phyloP scores from a whole-genome alignment of 37 sponge, comb jelly and placozoan species.

The Oscarella lobularis region DNA sequence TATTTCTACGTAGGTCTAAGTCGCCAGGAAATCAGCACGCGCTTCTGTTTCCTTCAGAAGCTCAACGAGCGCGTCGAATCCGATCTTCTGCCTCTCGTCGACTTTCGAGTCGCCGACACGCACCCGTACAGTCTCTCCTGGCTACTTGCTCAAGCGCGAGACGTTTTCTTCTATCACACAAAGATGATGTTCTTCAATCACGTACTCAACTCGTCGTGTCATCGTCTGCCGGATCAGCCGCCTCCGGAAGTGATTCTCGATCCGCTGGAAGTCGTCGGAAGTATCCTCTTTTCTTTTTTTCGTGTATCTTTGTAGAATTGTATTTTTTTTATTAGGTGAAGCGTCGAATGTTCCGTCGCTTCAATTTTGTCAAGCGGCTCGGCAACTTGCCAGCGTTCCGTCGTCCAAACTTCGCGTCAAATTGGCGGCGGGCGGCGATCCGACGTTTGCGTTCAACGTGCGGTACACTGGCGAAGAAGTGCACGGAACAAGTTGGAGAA shows the following conservation, averaged over 20 bases:
- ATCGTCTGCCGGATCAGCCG: conserved; percentile 54
- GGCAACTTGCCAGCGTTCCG: conserved; percentile 67
- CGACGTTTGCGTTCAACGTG: conserved; percentile 94
- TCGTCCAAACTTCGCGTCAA: conserved; percentile 74
- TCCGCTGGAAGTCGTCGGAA: conserved; percentile 55
- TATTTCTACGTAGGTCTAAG: no score
- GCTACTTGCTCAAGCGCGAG: conserved; percentile 19
- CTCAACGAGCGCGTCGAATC: conserved; percentile 42
- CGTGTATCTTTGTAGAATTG: neutral
- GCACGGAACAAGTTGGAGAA: conserved; percentile 71
- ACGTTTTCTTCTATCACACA: conserved; percentile 67
- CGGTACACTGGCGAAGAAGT: conserved; percentile 88
- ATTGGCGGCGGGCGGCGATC: conserved; percentile 90
- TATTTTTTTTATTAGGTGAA: neutral
- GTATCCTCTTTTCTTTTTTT: no score
- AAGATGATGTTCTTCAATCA: conserved; percentile 68
- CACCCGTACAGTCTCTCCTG: conserved; percentile 26
- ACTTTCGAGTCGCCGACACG: conserved; percentile 36
- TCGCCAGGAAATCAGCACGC: conserved; percentile 28
- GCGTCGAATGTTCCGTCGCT: conserved; percentile 10
- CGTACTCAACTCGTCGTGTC: conserved; percentile 62
- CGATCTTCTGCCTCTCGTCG: conserved; percentile 44
- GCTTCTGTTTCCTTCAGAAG: conserved; percentile 53
- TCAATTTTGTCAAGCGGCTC: conserved; percentile 76
- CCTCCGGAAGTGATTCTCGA: conserved; percentile 89